A percentile compares a stretch with the other conserved stretches of the same genome.
These are phyloP conservation scores for Cecropterus lyciades DNA, from an alignment of 1,140 invertebrate species.

Conservation along the genomic window DNA sequence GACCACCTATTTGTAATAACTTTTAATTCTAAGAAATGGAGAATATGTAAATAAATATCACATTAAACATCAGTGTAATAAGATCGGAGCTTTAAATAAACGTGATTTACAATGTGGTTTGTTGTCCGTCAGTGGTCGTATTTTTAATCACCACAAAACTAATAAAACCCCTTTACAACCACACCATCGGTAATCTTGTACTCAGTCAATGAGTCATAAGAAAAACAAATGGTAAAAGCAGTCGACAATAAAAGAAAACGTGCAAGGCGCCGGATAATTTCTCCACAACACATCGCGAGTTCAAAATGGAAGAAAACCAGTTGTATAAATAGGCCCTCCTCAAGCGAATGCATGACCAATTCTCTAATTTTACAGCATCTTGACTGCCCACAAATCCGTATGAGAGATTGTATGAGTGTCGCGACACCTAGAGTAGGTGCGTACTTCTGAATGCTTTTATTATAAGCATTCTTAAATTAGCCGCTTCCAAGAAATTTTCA, in stretches of 20 bases:
- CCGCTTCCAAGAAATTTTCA: conserved; percentile 12
- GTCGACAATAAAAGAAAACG: conserved; percentile 68
- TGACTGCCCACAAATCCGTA: conserved; percentile 38
- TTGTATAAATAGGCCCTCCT: conserved; percentile 66
- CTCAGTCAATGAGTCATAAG: conserved; percentile 67
- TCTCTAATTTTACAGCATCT: conserved; percentile 70
- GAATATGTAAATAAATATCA: not conserved
- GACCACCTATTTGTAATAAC: conserved; percentile 4
- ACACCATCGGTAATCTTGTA: conserved; percentile 54
- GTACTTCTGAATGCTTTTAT: conserved; percentile 15
- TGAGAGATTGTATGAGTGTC: conserved; percentile 18
- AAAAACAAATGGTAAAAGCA: conserved; percentile 62
- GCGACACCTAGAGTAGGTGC: not conserved
- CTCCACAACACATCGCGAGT: conserved; percentile 54
- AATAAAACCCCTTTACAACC: conserved; percentile 25
- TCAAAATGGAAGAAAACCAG: conserved; percentile 72
- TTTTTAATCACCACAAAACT: conserved; percentile 25
- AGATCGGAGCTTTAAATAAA: conserved; percentile 16
- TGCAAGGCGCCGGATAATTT: conserved; percentile 73
- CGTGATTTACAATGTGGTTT: conserved; percentile 7
- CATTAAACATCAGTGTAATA: not conserved
- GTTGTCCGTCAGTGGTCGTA: conserved; percentile 17
- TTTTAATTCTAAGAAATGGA: conserved; percentile 10
- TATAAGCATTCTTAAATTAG: conserved; percentile 13
- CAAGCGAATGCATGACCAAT: conserved; percentile 66